These are phyloP conservation scores for Spea bombifrons DNA, from an alignment of 2,113 vertebrate genomes.

Conservation along the genomic window DNA sequence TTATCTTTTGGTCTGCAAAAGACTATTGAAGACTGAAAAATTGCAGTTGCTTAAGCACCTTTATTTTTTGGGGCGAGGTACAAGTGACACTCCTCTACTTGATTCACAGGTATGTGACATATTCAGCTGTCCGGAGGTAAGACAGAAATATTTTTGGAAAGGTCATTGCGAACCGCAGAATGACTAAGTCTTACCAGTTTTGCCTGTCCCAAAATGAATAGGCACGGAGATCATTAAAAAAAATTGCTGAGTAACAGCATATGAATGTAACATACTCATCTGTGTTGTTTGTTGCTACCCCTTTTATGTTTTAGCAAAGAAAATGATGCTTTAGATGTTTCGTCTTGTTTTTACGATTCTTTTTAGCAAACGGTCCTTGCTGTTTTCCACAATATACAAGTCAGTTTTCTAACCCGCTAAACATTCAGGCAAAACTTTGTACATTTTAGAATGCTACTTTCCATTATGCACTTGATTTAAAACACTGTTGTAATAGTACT, in stretches of 20 bases:
- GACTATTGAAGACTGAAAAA: neutral
- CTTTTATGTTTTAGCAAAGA: no score
- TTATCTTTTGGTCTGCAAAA: conserved; percentile 1
- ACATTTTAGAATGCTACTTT: no score
- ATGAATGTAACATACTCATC: neutral
- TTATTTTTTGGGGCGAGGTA: conserved; percentile 16
- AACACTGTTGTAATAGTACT: no score
- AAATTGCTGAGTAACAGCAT: neutral
- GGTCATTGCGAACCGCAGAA: neutral
- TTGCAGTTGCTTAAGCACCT: conserved; percentile 1
- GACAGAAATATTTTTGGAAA: neutral
- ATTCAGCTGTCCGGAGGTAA: conserved; percentile 3
- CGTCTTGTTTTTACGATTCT: no score
- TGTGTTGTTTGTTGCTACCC: no score
- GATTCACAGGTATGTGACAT: neutral
- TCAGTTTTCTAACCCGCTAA: no score
- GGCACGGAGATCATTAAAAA: neutral
- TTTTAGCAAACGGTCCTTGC: no score
- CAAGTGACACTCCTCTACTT: conserved; percentile 14
- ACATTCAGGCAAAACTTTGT: no score
- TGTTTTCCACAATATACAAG: no score
- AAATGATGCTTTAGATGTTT: no score
- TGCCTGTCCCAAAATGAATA: conserved; percentile 1
- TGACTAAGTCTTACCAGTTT: conserved; percentile 5
- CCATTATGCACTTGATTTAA: no score